A percentile compares a stretch with the other conserved stretches of the same genome.
phyloP scores from a whole-genome alignment of 2,113 vertebrate genomes.

The Aythya baeri region DNA sequence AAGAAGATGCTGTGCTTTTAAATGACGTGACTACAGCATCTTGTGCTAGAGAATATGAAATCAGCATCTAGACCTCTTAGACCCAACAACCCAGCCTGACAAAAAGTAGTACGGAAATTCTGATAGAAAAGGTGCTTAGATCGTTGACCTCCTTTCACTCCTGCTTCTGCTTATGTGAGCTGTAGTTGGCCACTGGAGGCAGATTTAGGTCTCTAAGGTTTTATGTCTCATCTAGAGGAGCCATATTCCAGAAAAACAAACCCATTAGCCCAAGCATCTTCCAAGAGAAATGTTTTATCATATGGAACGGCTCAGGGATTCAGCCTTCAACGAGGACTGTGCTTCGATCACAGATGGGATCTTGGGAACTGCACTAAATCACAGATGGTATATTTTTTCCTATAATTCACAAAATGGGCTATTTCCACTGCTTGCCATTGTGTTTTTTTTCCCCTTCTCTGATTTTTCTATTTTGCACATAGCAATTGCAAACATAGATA shows the following conservation, averaged over 20 bases:
- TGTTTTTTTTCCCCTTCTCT: not conserved
- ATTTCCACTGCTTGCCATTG: constrained; percentile 65
- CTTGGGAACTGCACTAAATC: constrained; percentile 73
- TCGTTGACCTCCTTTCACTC: not conserved
- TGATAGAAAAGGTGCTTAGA: not conserved
- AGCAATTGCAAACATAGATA: constrained; percentile 64
- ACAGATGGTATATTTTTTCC: constrained; percentile 80
- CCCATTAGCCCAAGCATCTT: constrained; percentile 33
- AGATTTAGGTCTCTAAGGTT: constrained; percentile 10
- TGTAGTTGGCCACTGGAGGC: not conserved
- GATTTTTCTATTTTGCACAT: constrained; percentile 75
- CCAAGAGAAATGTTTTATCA: constrained; percentile 61
- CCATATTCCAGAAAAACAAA: constrained; percentile 34
- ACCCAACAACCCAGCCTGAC: not conserved
- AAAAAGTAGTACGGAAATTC: not conserved
- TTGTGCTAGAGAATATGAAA: not conserved
- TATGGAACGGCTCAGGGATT: constrained; percentile 25
- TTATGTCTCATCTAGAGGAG: constrained; percentile 37
- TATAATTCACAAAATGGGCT: constrained; percentile 76
- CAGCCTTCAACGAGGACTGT: constrained; percentile 38
- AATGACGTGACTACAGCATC: not conserved
- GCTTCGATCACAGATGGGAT: constrained; percentile 76
- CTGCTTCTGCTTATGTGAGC: not conserved
- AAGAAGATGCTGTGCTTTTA: not conserved
- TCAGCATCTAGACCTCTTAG: not conserved